Conservation (phyloP, 2,113 vertebrate genomes). For the Calonectris borealis region DNA sequence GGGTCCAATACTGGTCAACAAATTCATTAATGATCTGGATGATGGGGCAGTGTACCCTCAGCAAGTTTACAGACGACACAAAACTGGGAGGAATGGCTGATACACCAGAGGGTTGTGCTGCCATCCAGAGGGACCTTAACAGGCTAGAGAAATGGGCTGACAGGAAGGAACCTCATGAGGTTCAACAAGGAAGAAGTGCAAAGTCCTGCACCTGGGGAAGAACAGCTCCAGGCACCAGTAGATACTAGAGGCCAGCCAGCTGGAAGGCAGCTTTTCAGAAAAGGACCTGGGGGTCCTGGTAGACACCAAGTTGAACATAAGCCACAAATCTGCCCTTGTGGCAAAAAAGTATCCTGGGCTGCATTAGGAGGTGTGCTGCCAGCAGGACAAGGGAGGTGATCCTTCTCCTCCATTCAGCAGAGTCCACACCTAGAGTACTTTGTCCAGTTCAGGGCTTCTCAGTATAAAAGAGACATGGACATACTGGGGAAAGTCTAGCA, state of each 20-base stretch:
- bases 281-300: fast-evolving
- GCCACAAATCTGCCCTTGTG: background rate
- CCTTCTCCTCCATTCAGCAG: background rate
- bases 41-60: background rate
- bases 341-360: background rate
- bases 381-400: background rate
- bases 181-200: background rate
- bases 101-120: background rate
- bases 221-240: background rate
- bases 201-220: background rate
- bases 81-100: background rate
- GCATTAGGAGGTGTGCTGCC: background rate
- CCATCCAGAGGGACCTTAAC: background rate
- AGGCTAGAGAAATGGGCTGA: background rate
- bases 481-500: background rate
- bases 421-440: background rate
- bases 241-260: fast-evolving
- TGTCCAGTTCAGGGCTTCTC: background rate
- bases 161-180: background rate
- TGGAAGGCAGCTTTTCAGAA: background rate
- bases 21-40: background rate
- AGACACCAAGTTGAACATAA: background rate
- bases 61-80: background rate
- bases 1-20: background rate
- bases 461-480: background rate